phyloP scores from a whole-genome alignment of 2,797 vertebrate species.

The Triplophysa yarkandensis region DNA sequence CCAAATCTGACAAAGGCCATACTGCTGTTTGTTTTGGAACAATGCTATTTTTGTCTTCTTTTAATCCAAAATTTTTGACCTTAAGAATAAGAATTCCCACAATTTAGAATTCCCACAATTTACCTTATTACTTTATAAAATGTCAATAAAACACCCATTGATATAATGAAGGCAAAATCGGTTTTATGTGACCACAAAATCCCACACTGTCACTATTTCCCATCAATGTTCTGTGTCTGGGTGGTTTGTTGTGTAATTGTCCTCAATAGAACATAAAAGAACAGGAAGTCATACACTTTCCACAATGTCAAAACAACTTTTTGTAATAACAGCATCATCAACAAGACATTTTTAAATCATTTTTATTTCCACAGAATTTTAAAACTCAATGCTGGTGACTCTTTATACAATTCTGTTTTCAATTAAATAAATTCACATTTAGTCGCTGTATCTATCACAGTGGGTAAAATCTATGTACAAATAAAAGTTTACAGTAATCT shows the following conservation, averaged over 20 bases:
- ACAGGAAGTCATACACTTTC: not conserved
- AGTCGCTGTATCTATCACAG: conserved; percentile 69
- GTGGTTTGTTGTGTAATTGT: not conserved
- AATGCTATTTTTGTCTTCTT: not conserved
- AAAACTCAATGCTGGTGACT: conserved; percentile 62
- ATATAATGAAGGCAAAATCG: not conserved
- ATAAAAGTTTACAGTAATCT: conserved; percentile 51
- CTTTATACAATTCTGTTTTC: conserved; percentile 70
- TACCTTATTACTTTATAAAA: not conserved
- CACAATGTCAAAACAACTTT: not conserved
- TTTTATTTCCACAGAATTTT: conserved; percentile 76
- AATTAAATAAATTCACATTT: conserved; percentile 75
- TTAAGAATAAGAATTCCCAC: no score
- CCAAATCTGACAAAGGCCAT: no score
- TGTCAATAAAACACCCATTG: no score
- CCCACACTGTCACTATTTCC: not conserved
- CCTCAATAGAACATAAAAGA: not conserved
- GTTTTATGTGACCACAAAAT: not conserved
- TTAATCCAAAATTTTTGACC: not conserved
- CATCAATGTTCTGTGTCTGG: not conserved
- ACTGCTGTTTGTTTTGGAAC: no score
- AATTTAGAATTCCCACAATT: not conserved
- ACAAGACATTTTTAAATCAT: conserved; percentile 64
- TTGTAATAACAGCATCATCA: not conserved
- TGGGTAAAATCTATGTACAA: conserved; percentile 77